These are phyloP conservation scores for Cremastobaeus sp. DNA, from an alignment of 2,888 invertebrate species.

Conservation along the genomic window DNA sequence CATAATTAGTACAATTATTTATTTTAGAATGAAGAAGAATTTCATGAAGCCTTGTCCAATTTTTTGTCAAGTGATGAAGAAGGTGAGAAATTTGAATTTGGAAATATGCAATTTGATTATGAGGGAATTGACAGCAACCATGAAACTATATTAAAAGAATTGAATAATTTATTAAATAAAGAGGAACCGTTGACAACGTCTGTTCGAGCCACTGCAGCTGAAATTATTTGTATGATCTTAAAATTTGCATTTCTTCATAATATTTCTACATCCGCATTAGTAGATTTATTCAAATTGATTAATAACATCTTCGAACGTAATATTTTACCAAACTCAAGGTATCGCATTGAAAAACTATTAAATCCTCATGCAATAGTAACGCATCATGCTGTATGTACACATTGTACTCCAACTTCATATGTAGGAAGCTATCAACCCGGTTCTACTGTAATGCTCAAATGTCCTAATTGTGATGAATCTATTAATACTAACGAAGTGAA, in stretches of 20 bases:
- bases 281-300: too few species aligned
- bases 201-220: not conserved
- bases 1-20: not conserved
- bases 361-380: too few species aligned
- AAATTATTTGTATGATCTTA: slow-evolving; percentile 18
- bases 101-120: not conserved
- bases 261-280: too few species aligned
- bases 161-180: not conserved
- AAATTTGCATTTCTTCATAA: slow-evolving; percentile 6
- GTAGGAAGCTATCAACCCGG: too few species aligned
- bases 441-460: too few species aligned
- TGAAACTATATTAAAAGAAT: not conserved
- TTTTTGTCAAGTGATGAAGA: too few species aligned
- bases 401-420: too few species aligned
- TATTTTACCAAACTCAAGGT: too few species aligned
- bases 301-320: too few species aligned
- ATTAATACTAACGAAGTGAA: not conserved
- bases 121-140: not conserved
- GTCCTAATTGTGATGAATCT: not conserved
- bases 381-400: too few species aligned
- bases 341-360: too few species aligned
- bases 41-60: not conserved
- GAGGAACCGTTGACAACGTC: not conserved
- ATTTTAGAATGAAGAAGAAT: not conserved
- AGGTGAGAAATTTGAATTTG: too few species aligned